Evolutionary conservation across 2,797 vertebrate species (phyloP), one percentile per base, ranked within the genome.

Genomic region (Cephalopachus bancanus): DNA sequence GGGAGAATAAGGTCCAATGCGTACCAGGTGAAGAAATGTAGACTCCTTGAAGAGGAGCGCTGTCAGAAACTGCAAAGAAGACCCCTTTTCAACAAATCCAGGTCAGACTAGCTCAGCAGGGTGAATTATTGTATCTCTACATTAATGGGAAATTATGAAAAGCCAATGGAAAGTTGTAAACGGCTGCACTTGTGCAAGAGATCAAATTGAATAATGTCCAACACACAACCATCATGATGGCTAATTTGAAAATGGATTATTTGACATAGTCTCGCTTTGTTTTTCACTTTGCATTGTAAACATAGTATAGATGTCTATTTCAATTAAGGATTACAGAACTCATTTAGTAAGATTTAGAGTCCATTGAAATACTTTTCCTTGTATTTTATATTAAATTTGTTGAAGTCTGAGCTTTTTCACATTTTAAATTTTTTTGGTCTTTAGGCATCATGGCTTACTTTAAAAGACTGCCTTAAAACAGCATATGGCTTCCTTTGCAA

Each of bases 211-310:
- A 55, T 64, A 87, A 89, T 49, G 93, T 84, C 96, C 94, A 88
- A 93, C 86, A 96, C 24, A 76, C 80, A 97, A 91, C 94, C 96
- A 84, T 59, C 9, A 60, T 83, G 65, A 93, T 93, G 90, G 96
- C 67, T 95, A 89, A 96, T 95, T 89, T 95, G 85, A 78, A 97
- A 97, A 97, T 83, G 3, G 7, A 65, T 86, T 94, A 72, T 83
- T 62, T 93, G 81, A 86, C 69, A 96, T 93, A 80, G 72, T 86
- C 83, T 85, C 74, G 30, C 69, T 91, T 90, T 93, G 65, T 71
- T 72, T 97, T 93, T 10, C 55, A 92, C 33, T 91, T 91, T 1
- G 49, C 10, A 26, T 89, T 96, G 87, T 71, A 97, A 94, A 76
- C 4, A 7, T 1, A 76, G 89, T n/a, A 5, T 37, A 24, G 12